Evolutionary conservation across 2,113 vertebrate genomes (phyloP).

Genomic region (Lepisosteus oculatus): DNA sequence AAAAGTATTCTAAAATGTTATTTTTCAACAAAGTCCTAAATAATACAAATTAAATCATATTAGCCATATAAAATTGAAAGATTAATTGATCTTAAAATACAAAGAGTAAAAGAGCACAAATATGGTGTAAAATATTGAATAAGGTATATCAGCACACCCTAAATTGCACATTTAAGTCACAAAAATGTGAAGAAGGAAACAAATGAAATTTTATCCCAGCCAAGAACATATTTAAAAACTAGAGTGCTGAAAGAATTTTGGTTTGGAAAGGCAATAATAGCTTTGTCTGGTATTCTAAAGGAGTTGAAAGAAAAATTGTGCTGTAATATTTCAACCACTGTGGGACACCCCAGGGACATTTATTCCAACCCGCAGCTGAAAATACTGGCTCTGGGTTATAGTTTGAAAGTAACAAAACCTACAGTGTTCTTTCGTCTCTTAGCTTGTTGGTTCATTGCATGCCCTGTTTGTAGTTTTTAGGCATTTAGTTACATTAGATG

Average conservation of each 20-base stretch:
- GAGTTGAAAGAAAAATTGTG: background rate
- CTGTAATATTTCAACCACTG: background rate
- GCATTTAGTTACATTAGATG: constrained; percentile 30
- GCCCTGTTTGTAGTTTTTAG: constrained; percentile 43
- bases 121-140: no score
- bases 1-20: background rate
- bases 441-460: constrained; percentile 42
- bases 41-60: no score
- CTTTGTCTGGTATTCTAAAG: background rate
- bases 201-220: no score
- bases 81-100: no score
- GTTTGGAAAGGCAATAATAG: background rate
- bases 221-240: no score
- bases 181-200: no score
- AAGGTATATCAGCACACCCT: no score
- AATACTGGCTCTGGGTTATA: background rate
- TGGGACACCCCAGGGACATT: background rate
- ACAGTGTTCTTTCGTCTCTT: constrained; percentile 45
- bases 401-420: background rate
- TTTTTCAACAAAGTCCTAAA: no score
- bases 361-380: background rate
- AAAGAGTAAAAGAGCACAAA: no score
- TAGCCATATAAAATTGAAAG: no score
- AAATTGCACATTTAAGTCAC: no score
- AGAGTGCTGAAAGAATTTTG: background rate